Evolutionary conservation across 2,888 invertebrate species (phyloP).

Genomic region (Blomia tropicalis): DNA sequence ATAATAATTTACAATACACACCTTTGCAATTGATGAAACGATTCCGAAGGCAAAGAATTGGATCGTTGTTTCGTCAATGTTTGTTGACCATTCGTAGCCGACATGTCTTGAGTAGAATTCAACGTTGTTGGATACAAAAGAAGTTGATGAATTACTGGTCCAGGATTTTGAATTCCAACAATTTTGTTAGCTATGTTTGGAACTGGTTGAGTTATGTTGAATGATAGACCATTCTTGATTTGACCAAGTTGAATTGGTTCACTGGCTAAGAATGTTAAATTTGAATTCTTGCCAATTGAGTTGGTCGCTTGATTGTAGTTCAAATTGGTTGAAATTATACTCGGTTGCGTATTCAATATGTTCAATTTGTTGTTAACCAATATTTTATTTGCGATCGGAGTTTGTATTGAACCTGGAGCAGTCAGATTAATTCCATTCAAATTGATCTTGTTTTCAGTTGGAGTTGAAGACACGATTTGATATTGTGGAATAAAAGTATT

Average conservation of each 20-base stretch:
- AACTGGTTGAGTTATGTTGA: not conserved
- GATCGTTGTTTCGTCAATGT: slow-evolving; percentile 16
- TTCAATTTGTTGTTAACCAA: not conserved
- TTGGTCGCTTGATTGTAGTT: not conserved
- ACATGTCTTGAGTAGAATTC: not conserved
- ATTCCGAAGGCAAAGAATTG: slow-evolving; percentile 19
- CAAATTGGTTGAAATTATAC: not conserved
- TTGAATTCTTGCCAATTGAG: not conserved
- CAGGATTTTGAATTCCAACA: slow-evolving; percentile 3
- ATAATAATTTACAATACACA: not conserved
- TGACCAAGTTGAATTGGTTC: not conserved
- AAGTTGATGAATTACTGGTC: not conserved
- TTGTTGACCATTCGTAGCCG: not conserved
- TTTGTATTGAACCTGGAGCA: not conserved
- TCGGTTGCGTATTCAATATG: not conserved
- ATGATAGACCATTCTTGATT: not conserved
- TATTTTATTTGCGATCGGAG: not conserved
- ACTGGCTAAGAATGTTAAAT: not conserved
- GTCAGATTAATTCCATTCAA: not conserved
- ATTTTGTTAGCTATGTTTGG: not conserved
- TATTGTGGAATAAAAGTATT: slow-evolving; percentile 1
- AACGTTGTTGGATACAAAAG: slow-evolving; percentile 19
- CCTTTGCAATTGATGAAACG: slow-evolving; percentile 15
- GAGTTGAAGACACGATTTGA: not conserved
- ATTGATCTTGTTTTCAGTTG: not conserved